Evolutionary conservation across 1,140 invertebrate genomes (phyloP).

Genomic region (Ceratitis capitata): DNA sequence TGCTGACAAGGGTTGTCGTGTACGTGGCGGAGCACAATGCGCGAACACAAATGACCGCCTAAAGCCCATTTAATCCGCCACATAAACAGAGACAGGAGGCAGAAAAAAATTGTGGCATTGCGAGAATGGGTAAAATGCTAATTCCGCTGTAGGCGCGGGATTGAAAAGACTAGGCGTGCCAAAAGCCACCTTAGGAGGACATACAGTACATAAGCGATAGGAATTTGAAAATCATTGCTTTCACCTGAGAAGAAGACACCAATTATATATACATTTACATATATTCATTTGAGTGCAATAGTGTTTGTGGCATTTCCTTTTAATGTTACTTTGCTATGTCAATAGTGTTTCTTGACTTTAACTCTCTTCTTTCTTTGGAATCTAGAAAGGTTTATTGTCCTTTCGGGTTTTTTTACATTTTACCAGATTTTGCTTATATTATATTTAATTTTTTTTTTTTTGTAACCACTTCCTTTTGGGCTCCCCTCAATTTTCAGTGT

Average conservation of each 20-base stretch:
- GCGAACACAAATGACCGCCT: neutral
- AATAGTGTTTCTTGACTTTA: no score
- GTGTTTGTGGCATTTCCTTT: no score
- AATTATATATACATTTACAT: no score
- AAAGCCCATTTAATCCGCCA: neutral
- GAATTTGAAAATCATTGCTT: neutral
- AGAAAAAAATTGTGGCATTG: neutral
- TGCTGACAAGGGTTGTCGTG: slow-evolving; percentile 13
- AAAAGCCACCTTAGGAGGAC: neutral
- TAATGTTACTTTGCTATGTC: no score
- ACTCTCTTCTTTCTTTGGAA: no score
- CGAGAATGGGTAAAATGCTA: neutral
- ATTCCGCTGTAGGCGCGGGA: neutral
- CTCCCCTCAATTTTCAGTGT: neutral
- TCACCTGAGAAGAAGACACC: no score
- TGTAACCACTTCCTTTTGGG: no score
- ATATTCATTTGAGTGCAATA: no score
- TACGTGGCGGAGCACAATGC: neutral
- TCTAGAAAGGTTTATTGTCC: no score
- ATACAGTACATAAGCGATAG: neutral
- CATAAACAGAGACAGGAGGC: neutral
- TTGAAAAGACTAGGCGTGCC: neutral
- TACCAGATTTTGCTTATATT: no score
- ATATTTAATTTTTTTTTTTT: no score
- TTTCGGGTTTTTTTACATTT: no score